These are phyloP conservation scores for Lathamus discolor DNA, from an alignment of 2,113 vertebrate genomes.

Conservation along the genomic window DNA sequence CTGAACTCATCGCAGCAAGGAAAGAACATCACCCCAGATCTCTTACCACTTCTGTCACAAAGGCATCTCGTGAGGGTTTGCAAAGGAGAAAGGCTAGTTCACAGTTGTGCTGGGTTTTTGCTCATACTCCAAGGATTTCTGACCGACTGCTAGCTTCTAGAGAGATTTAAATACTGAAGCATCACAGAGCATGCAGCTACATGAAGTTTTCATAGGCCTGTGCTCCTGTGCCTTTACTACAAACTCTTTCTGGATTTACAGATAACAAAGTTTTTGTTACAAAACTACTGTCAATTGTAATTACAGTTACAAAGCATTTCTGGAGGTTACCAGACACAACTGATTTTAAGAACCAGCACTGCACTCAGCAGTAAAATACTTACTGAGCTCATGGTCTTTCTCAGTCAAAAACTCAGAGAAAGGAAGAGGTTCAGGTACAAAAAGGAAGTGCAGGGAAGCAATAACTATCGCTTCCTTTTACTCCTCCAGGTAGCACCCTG, in stretches of 20 bases:
- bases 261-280: too few species aligned
- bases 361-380: neutral
- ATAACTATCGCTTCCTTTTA: neutral
- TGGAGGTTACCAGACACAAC: neutral
- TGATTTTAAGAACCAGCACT: neutral
- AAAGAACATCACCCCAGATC: neutral
- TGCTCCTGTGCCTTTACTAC: neutral
- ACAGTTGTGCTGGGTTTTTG: neutral
- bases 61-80: neutral
- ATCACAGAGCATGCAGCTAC: neutral
- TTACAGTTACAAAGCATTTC: neutral
- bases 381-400: conserved; percentile 36
- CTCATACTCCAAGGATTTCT: neutral
- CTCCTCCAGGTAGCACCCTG: neutral
- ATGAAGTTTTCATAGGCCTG: neutral
- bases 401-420: neutral
- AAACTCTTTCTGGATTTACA: neutral
- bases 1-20: fast-evolving
- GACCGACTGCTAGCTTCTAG: neutral
- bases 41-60: neutral
- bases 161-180: neutral
- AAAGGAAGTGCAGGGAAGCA: neutral
- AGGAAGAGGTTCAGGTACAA: neutral
- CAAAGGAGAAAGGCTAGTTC: neutral
- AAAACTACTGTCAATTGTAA: too few species aligned